These are phyloP conservation scores for Pterostichus madidus DNA, from an alignment of 2,888 invertebrate genomes.

Conservation along the genomic window DNA sequence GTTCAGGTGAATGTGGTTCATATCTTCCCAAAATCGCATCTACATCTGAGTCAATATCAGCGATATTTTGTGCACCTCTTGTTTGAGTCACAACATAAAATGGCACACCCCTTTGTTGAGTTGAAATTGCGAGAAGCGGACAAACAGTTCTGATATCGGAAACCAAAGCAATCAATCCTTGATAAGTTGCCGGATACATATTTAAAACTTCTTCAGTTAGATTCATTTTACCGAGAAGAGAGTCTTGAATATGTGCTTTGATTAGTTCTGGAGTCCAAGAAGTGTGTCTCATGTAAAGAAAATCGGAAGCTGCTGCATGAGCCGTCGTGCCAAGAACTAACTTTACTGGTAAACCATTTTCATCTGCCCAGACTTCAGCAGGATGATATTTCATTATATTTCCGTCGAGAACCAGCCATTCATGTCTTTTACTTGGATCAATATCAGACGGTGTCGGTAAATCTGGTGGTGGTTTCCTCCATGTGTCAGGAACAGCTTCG, in stretches of 20 bases:
- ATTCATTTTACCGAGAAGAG: slow-evolving; percentile 82
- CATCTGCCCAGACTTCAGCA: slow-evolving; percentile 81
- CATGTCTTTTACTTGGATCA: slow-evolving; percentile 81
- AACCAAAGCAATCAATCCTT: slow-evolving; percentile 85
- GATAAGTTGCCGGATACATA: slow-evolving; percentile 83
- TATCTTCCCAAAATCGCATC: slow-evolving; percentile 91
- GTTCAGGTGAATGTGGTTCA: slow-evolving; percentile 85
- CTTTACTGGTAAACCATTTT: slow-evolving; percentile 76
- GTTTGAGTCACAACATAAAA: slow-evolving; percentile 87
- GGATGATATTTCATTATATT: slow-evolving; percentile 84
- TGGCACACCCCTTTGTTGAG: slow-evolving; percentile 82
- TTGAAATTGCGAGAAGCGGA: slow-evolving; percentile 85
- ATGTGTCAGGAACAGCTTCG: slow-evolving; percentile 85
- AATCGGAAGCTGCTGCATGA: slow-evolving; percentile 84
- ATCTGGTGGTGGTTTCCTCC: slow-evolving; percentile 82
- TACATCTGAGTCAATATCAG: slow-evolving; percentile 81
- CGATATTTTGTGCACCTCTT: slow-evolving; percentile 76
- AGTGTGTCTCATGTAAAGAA: slow-evolving; percentile 80
- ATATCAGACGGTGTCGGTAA: slow-evolving; percentile 78
- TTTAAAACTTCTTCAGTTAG: slow-evolving; percentile 82
- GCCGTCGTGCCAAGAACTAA: slow-evolving; percentile 87
- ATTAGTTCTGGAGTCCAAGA: slow-evolving; percentile 85
- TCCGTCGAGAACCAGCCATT: slow-evolving; percentile 89
- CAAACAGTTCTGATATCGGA: slow-evolving; percentile 90
- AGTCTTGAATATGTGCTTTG: slow-evolving; percentile 82